phyloP scores from a whole-genome alignment of 2,888 invertebrate species.

The Subacronicta megacephala region DNA sequence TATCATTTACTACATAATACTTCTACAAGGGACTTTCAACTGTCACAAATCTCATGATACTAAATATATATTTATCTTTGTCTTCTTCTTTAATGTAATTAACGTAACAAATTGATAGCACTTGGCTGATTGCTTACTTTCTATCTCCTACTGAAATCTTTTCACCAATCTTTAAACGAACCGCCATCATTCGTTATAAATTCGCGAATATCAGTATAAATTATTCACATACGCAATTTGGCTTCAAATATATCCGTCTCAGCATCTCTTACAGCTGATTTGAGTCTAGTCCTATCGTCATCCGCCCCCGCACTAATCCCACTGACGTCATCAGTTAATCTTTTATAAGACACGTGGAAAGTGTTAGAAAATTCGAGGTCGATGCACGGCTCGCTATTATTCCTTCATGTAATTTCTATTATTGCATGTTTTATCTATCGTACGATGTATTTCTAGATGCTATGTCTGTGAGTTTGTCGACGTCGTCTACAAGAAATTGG shows the following conservation, averaged over 20 bases:
- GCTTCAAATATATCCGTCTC: conserved; percentile 43
- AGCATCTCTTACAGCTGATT: conserved; percentile 61
- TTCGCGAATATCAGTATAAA: conserved; percentile 42
- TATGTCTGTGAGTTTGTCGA: conserved; percentile 30
- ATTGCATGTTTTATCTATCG: conserved; percentile 48
- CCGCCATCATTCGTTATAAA: conserved; percentile 36
- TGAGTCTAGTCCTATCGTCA: conserved; percentile 57
- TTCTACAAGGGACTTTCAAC: conserved; percentile 1
- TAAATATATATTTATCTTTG: background rate
- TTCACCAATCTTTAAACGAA: conserved; percentile 23
- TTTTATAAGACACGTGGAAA: conserved; percentile 41
- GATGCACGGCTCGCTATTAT: conserved; percentile 56
- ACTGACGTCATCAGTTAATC: conserved; percentile 62
- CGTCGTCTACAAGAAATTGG: conserved; percentile 35
- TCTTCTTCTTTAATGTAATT: conserved; percentile 4
- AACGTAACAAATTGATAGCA: background rate
- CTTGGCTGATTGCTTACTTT: conserved; percentile 3
- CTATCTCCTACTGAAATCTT: conserved; percentile 13
- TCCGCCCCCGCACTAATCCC: conserved; percentile 57
- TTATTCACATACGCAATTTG: conserved; percentile 42
- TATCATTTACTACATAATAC: background rate
- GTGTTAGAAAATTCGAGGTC: conserved; percentile 66
- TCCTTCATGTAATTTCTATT: conserved; percentile 46
- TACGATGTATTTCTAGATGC: conserved; percentile 38
- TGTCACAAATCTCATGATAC: background rate